Conservation (phyloP, 2,797 vertebrate species). For the Gypaetus barbatus region DNA sequence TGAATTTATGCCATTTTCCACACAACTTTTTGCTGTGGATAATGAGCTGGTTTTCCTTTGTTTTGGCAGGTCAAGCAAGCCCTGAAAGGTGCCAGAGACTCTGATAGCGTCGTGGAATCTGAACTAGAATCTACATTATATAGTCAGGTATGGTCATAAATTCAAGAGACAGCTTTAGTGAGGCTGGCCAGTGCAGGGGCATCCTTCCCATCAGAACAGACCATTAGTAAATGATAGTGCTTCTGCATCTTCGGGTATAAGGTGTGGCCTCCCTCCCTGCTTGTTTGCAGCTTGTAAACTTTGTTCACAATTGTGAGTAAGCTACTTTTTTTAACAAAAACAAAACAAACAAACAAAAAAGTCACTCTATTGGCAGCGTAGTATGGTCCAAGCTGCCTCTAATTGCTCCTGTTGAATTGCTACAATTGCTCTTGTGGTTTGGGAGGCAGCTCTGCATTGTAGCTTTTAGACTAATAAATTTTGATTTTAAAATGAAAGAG, state of each 20-base stretch:
- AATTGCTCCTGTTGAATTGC: not conserved
- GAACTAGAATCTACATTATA: conserved; percentile 72
- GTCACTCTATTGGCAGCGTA: not conserved
- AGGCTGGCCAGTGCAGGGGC: not conserved
- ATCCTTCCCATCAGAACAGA: not conserved
- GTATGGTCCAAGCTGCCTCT: not conserved
- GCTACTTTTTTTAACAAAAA: not conserved
- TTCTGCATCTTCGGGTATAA: not conserved
- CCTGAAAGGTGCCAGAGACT: conserved; percentile 70
- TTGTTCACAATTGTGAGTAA: not conserved
- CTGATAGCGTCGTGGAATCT: conserved; percentile 77
- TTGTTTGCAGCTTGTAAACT: not conserved
- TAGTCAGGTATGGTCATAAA: conserved; percentile 66
- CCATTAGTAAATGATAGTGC: rapidly evolving
- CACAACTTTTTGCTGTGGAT: not conserved
- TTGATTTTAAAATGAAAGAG: not conserved
- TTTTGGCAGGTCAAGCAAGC: conserved; percentile 48
- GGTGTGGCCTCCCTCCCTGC: not conserved
- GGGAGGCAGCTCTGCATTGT: not conserved
- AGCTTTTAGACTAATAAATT: not conserved
- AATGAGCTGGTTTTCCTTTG: not conserved
- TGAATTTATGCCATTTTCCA: not conserved
- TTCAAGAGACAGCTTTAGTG: not conserved
- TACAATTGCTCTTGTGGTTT: not conserved
- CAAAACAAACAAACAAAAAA: not conserved